Percentiles rank a stretch among this genome's conserved stretches.
Conservation (phyloP, 2,888 invertebrate species). For the Drosophila testacea region DNA sequence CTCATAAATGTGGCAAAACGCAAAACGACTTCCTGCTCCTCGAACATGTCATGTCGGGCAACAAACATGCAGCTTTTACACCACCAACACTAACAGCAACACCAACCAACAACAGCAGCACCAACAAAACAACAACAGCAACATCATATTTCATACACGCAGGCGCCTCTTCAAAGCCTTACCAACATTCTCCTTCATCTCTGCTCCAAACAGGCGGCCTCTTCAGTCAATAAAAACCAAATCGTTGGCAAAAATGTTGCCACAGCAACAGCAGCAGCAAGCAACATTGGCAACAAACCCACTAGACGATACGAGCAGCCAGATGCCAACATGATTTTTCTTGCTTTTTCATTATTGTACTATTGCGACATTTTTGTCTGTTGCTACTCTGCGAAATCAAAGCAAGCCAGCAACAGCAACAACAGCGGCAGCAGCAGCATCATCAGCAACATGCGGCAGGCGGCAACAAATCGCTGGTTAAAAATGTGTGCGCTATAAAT, state of each 20-base stretch:
- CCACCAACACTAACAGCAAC: slow-evolving; percentile 28
- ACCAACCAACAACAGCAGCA: slow-evolving; percentile 29
- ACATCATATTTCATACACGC: slow-evolving; percentile 46
- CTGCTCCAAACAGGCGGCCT: slow-evolving; percentile 58
- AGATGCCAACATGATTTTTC: slow-evolving; percentile 77
- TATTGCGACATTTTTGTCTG: slow-evolving; percentile 78
- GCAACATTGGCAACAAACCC: slow-evolving; percentile 15
- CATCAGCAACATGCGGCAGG: slow-evolving; percentile 61
- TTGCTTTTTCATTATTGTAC: slow-evolving; percentile 76
- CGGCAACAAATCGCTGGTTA: slow-evolving; percentile 72
- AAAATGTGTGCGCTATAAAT: slow-evolving; percentile 79
- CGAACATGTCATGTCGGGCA: slow-evolving; percentile 71
- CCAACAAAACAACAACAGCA: slow-evolving; percentile 51
- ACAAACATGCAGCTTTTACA: slow-evolving; percentile 42
- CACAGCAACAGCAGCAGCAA: slow-evolving; percentile 33
- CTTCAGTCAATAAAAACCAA: slow-evolving; percentile 77
- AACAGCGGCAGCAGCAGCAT: slow-evolving; percentile 42
- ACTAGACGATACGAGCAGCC: slow-evolving; percentile 30
- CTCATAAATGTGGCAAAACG: slow-evolving; percentile 78
- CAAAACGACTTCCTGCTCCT: slow-evolving; percentile 78
- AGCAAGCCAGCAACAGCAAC: slow-evolving; percentile 51
- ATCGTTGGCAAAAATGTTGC: slow-evolving; percentile 68
- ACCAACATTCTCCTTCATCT: slow-evolving; percentile 9
- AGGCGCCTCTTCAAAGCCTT: slow-evolving; percentile 72
- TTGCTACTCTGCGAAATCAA: slow-evolving; percentile 74